These are phyloP conservation scores for Mormyrops boulengeri DNA, from an alignment of 2,797 vertebrate species.

Conservation along the genomic window DNA sequence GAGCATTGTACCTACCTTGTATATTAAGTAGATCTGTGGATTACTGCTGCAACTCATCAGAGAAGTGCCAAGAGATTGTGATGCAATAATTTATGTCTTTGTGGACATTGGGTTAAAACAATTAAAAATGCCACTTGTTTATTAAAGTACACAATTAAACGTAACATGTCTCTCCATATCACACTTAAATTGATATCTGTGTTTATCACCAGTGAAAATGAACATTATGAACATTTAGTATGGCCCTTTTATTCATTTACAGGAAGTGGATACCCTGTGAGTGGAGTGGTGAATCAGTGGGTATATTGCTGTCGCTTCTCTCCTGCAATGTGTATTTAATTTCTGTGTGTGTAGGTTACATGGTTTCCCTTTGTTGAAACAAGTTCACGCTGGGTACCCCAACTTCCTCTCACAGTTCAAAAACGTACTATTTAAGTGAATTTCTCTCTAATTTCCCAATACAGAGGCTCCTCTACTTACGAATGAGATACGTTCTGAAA, in stretches of 20 bases:
- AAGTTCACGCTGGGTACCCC: not conserved
- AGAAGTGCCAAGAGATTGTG: not conserved
- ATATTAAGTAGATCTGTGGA: constrained; percentile 5
- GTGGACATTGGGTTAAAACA: not conserved
- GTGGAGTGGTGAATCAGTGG: not conserved
- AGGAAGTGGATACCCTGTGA: not conserved
- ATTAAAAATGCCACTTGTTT: not conserved
- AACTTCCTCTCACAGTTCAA: not conserved
- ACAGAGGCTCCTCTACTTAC: not conserved
- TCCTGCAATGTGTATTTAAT: not conserved
- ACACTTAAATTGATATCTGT: not conserved
- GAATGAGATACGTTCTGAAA: not conserved
- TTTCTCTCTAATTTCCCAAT: not conserved
- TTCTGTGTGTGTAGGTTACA: not conserved
- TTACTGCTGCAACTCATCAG: not conserved
- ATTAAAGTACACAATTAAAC: not conserved
- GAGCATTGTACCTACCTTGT: not conserved
- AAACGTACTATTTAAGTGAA: not conserved
- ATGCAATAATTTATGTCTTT: not conserved
- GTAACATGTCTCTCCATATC: not conserved
- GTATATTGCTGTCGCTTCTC: not conserved
- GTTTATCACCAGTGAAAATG: not conserved
- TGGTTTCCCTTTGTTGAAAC: not conserved
- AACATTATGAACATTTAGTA: not conserved
- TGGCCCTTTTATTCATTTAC: not conserved